A percentile compares a stretch with the other conserved stretches of the same genome.
phyloP scores from a whole-genome alignment of 2,888 invertebrate genomes.

The Therioaphis trifolii region DNA sequence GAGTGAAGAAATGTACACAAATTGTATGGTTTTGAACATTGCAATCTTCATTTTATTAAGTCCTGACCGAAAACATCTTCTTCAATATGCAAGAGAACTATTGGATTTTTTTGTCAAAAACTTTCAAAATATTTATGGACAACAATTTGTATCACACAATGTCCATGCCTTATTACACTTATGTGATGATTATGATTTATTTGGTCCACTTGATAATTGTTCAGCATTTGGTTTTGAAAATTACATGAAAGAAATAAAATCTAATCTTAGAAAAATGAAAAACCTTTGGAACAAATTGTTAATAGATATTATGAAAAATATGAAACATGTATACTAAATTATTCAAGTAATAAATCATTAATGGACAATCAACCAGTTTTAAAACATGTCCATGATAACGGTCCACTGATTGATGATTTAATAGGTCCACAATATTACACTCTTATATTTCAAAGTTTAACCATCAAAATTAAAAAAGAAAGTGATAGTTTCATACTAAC shows the following conservation, averaged over 20 bases:
- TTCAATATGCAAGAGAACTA: slow-evolving; percentile 12
- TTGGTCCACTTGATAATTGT: slow-evolving; percentile 35
- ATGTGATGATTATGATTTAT: slow-evolving; percentile 32
- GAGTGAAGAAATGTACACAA: background rate
- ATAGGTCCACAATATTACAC: too few species aligned
- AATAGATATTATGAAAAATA: slow-evolving; percentile 2
- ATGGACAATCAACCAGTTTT: slow-evolving; percentile 3
- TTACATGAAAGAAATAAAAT: slow-evolving; percentile 23
- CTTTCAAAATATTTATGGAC: slow-evolving; percentile 12
- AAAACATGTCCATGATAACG: background rate
- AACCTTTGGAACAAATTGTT: background rate
- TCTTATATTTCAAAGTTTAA: too few species aligned
- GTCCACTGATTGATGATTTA: too few species aligned
- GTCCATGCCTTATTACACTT: slow-evolving; percentile 16
- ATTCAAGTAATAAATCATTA: background rate
- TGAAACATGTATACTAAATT: background rate
- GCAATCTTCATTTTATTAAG: slow-evolving; percentile 26
- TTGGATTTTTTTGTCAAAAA: slow-evolving; percentile 24
- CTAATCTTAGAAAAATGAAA: slow-evolving; percentile 12
- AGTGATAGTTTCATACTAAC: too few species aligned
- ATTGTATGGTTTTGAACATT: slow-evolving; percentile 12
- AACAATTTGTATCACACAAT: slow-evolving; percentile 10
- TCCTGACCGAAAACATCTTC: slow-evolving; percentile 12
- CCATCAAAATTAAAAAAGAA: too few species aligned
- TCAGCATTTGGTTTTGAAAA: slow-evolving; percentile 28